A percentile compares a stretch with the other conserved stretches of the same genome.
Conservation (phyloP, 2,797 vertebrate genomes). For the Cetoscarus ocellatus region DNA sequence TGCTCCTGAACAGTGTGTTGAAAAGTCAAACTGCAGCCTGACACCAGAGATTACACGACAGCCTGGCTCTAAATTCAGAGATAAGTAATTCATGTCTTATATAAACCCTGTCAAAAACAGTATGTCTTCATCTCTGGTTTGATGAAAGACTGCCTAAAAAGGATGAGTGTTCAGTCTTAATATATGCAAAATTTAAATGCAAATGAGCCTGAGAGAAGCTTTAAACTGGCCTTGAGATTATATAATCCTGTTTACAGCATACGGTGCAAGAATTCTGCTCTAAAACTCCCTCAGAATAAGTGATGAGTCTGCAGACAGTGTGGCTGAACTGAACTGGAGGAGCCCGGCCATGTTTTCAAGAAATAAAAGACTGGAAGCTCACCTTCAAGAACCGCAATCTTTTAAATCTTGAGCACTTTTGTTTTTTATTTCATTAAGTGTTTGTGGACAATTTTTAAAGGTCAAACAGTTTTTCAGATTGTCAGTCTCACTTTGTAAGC, state of each 20-base stretch:
- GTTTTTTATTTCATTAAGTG: constrained; percentile 5
- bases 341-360: constrained; percentile 1
- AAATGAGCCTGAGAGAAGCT: background rate
- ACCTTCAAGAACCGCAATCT: background rate
- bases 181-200: background rate
- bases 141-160: background rate
- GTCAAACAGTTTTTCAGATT: no score
- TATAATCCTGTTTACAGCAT: constrained; percentile 23
- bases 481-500: no score
- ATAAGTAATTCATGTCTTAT: background rate
- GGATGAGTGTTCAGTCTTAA: background rate
- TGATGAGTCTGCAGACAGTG: constrained; percentile 18
- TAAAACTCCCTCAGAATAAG: constrained; percentile 12
- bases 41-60: background rate
- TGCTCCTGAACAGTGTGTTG: background rate
- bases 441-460: no score
- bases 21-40: background rate
- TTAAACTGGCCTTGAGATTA: constrained; percentile 12
- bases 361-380: background rate
- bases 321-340: background rate
- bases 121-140: background rate
- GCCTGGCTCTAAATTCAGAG: background rate
- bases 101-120: background rate
- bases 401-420: background rate
- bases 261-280: constrained; percentile 8